Conservation (phyloP, 2,113 vertebrate genomes). For the Ornithorhynchus anatinus region DNA sequence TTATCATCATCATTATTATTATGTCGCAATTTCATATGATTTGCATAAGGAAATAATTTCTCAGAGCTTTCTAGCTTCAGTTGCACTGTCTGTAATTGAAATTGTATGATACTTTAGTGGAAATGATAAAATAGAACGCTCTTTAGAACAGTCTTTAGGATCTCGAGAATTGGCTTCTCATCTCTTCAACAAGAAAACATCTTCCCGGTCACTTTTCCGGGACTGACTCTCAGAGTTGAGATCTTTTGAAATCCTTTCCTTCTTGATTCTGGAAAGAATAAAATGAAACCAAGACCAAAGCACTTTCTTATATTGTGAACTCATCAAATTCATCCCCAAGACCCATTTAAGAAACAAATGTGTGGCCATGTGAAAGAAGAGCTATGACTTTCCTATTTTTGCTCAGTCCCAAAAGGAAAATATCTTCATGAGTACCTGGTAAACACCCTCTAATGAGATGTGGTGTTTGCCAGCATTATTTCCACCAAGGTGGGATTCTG, state of each 20-base stretch:
- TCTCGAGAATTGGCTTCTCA: not conserved
- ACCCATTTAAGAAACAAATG: conserved; percentile 25
- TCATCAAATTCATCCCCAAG: not conserved
- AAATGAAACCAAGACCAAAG: not conserved
- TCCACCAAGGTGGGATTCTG: not conserved
- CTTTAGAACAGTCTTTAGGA: not conserved
- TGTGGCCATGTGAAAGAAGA: not conserved
- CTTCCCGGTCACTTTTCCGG: not conserved
- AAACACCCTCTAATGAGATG: not conserved
- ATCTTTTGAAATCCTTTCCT: not conserved
- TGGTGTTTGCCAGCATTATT: conserved; percentile 16
- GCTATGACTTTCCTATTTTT: conserved; percentile 2
- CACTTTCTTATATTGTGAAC: not conserved
- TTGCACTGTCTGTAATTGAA: not conserved
- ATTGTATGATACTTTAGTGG: not conserved
- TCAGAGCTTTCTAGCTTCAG: not conserved
- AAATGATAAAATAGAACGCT: not conserved
- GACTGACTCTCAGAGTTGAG: not conserved
- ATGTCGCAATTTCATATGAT: not conserved
- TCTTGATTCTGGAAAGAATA: not conserved
- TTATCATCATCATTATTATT: too few species aligned
- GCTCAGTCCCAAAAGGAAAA: conserved; percentile 1
- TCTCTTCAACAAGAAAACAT: not conserved
- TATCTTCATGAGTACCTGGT: conserved; percentile 23
- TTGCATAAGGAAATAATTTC: not conserved